Base-by-base conservation (phyloP, 2,888 invertebrate genomes). In the Athetis lepigone region DNA sequence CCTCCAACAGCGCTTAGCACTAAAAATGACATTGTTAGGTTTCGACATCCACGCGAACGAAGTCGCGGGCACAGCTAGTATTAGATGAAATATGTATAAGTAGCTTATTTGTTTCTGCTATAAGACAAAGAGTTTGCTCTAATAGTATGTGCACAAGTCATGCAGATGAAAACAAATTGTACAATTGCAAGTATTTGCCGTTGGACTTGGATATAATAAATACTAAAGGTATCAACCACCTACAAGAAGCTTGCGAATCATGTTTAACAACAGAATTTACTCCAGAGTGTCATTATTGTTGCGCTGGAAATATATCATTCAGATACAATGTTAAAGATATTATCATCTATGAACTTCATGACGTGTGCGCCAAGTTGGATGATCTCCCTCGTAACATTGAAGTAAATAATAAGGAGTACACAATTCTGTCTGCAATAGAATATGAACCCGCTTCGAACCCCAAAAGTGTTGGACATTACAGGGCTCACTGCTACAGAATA, bases 181-280 rank as follows among this genome's bases (percentile, higher is more conserved):
- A 29, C 39, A 60, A 63, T 45, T 63, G 63, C 27, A 63, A 63
- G 37, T 63, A 63, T 45, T 50, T 63, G 27, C 56, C 49, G 18
- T 56, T 62, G 36, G 56, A 62, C 46, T 29, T 61, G 18, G 46
- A 54, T 52, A 40, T 54, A 46, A 61, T 49, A 49, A 23, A 56
- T 57, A 57, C 39, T 54, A 33, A 43, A 64, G 42, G 36, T 46
- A 56, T 56, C 46, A 46, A 46, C 9, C 18, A 56, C 36, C 46
- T 56, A 16, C 56, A 56, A 56, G 56, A 57, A 47, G 37, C 47
- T 47, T 39, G 19, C 18, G 19, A 57, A 47, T 47, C 56, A 39
- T 47, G 47, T 47, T 39, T 56, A 39, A 47, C n/a, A 47, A 47
- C n/a, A 39, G 47, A 47, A 27, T 39, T 11, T 57, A 21, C 56